Evolutionary conservation across 2,113 vertebrate species (phyloP), one percentile per base, ranked within the genome.

Genomic region (Triplophysa siluroides): DNA sequence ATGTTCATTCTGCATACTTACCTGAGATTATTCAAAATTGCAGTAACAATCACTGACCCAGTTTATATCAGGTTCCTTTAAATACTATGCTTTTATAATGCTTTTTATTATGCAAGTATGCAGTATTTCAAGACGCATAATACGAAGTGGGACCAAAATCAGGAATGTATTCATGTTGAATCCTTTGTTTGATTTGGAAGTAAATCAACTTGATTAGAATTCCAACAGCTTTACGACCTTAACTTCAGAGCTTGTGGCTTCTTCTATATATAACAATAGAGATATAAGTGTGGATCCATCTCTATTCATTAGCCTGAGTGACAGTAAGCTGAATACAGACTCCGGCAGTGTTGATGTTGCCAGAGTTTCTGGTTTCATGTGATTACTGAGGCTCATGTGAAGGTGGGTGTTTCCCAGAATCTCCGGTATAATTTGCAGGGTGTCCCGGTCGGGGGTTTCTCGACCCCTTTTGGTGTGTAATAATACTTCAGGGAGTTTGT

Each of bases 281-380:
- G 66, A 61, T 54, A 33, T 29, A 14, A 24, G 29, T 60, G 71
- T 33, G 33, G 60, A 24, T 16, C 9, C 43, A 68, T 33, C 45
- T 76, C 58, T 14, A 24, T 41, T 47, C 50, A 43, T 76, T 66
- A 26, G 72, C 72, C 60, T 50, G 47, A 63, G 47, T 62, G 63
- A 63, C 45, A 38, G 75, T 76, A 29, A 63, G 62, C 47, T 74
- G 24, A 23, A 21, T 18, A 24, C 7, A 23, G 69, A 33, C 70
- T 60, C 70, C 4, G 6, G 78, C 67, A 23, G 52, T 4, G 1
- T 61, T 66, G 65, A 68, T 24, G 66, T 61, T 52, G 61, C 21
- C 29, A 38, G 18, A 66, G 71, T 45, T 80, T 79, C 75, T n/a
- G 45, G 29, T 84, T 82, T 74, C 71, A 71, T 71, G 16, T 75